Base-by-base conservation (phyloP, 1,140 invertebrate species). In the Cryptotermes secundus region DNA sequence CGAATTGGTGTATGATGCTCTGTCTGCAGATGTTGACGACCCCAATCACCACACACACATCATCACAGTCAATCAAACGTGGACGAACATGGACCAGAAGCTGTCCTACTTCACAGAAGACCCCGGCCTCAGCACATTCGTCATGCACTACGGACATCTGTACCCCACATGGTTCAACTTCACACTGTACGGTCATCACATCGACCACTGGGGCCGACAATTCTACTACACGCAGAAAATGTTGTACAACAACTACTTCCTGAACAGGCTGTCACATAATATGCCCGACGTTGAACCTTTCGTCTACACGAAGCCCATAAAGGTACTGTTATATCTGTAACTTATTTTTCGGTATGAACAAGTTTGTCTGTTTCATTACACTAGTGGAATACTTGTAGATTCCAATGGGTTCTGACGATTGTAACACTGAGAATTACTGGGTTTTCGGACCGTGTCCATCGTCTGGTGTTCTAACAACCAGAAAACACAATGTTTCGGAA, bases 81-180 rank as follows among this genome's bases (percentile, higher is more conserved):
- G 89, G 34, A 65, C 72, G 42, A 53, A 92, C 86, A 88, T 90
- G 3, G 93, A 96, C 86, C 91, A 92, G 84, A 89, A 92, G 82
- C 81, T 96, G 34, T 90, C 91, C 34, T 96, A 96, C 88, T 96
- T 93, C 90, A 94, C 94, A 0, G 93, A 96, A 85, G 95, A 96
- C 88, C 89, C 93, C 83, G 93, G 92, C 85, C 89, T 96, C n/a
- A 95, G 95, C 87, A 88, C 92, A 2, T 94, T 93, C 86, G 95
- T 96, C 88, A 93, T 92, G 87, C 93, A 94, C 86, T 90, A 92
- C 80, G 91, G 93, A 83, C 85, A 95, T 38, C 91, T 92, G 34
- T 93, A 92, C 86, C 94, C 95, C 4, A 90, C 89, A 89, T 95
- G 92, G 90, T 90, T 94, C 92, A 90, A 89, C 86, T 90, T 90